phyloP scores from a whole-genome alignment of 92 coral and sea anemone species.

The Meandrina meandrites region DNA sequence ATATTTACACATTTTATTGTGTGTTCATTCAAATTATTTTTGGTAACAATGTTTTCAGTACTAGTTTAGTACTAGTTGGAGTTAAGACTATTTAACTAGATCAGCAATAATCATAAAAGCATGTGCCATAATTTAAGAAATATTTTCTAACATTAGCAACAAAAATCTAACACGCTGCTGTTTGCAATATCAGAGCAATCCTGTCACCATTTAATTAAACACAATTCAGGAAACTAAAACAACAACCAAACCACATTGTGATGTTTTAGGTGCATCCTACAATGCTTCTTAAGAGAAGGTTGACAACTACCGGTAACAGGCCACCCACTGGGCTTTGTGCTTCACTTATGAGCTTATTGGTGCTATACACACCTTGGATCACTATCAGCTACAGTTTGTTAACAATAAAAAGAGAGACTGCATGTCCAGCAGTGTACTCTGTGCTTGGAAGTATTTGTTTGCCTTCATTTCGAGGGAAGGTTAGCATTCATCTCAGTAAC shows the following conservation, averaged over 20 bases:
- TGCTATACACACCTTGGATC: not conserved
- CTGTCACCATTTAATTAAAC: not conserved
- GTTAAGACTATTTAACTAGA: too few species aligned
- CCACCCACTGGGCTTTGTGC: not conserved
- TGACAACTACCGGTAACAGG: not conserved
- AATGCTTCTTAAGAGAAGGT: not conserved
- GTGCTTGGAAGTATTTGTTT: not conserved
- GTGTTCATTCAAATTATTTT: too few species aligned
- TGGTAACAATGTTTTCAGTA: too few species aligned
- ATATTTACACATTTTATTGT: too few species aligned
- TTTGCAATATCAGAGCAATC: not conserved
- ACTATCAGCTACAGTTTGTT: too few species aligned
- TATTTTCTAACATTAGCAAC: not conserved
- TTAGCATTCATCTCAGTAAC: constrained; percentile 31
- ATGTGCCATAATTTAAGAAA: too few species aligned
- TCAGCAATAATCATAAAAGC: too few species aligned
- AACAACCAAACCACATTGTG: not conserved
- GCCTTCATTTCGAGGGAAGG: not conserved
- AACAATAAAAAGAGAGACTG: not conserved
- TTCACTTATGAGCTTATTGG: not conserved
- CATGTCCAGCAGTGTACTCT: not conserved
- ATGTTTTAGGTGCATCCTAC: not conserved
- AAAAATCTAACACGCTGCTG: not conserved
- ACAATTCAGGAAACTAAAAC: not conserved
- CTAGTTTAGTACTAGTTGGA: too few species aligned